Percentiles rank a stretch among this genome's conserved stretches.
These are phyloP conservation scores for Stictonetta naevosa DNA, from an alignment of 2,113 vertebrate genomes.

Conservation along the genomic window DNA sequence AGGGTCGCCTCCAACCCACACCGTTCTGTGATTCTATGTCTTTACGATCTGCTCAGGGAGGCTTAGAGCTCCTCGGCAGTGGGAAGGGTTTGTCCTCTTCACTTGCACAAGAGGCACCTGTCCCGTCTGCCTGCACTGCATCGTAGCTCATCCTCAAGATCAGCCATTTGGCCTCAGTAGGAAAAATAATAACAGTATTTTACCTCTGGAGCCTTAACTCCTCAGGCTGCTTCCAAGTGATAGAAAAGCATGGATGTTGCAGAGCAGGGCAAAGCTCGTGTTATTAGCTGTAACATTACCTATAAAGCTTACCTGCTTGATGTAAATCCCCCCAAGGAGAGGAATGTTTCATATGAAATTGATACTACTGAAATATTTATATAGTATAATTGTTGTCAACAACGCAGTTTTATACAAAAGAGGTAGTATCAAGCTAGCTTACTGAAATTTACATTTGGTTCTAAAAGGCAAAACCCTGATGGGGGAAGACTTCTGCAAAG, in stretches of 20 bases:
- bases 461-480: not conserved
- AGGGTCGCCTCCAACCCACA: too few species aligned
- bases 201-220: not conserved
- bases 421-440: not conserved
- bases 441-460: not conserved
- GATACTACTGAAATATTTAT: too few species aligned
- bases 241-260: not conserved
- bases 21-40: too few species aligned
- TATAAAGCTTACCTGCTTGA: not conserved
- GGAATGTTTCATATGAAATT: not conserved
- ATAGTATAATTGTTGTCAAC: not conserved
- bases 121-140: not conserved
- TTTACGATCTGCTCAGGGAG: not conserved
- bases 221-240: not conserved
- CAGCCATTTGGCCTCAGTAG: not conserved
- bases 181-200: not conserved
- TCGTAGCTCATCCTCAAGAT: not conserved
- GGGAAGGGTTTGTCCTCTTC: accelerated
- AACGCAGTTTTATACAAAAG: not conserved
- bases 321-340: not conserved
- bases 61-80: accelerated
- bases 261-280: not conserved
- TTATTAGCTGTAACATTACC: not conserved
- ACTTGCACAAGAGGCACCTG: not conserved
- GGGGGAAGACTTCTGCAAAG: not conserved